Evolutionary conservation across 1,140 invertebrate species (phyloP), one percentile per base, ranked within the genome.

Genomic region (Potamilus streckersoni): DNA sequence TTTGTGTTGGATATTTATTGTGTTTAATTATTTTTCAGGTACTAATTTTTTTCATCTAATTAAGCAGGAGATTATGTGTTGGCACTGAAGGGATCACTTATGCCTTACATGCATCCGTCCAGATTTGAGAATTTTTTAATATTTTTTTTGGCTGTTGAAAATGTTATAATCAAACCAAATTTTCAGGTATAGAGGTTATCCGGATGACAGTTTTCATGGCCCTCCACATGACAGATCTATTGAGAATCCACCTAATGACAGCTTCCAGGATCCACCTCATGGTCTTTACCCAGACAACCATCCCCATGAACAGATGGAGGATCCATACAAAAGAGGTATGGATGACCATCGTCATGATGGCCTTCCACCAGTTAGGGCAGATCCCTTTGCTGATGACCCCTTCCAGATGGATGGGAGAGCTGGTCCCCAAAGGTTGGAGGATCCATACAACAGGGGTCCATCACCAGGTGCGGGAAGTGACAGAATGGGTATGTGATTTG

Each of bases 381-480:
- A 84, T 77, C 77, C 86, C 81, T 78, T 88, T 89, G 87, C 84
- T 27, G 84, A 86, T 74, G 86, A 87, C 69, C 87, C 86, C 14
- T 87, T 86, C 78, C 80, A 80, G 59, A 80, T 80, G 55, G 72
- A 82, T 73, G 65, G 80, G 74, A 68, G 56, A 62, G 63, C 65
- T 31, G 62, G 73, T 60, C 61, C 70, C 55, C 71, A 65, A 23
- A 68, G 60, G 67, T 79, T 71, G 56, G 79, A 80, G 66, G 78
- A 81, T 55, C 74, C 73, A 87, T 95, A 94, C 89, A 91, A 93
- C 73, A 92, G 94, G 79, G 93, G 94, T 78, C 92, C 93, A 59
- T 93, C 93, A 81, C 93, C 94, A 19, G 93, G 93, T 73, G 92
- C 92, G 61, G 81, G 78, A 58, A 83, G 79, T 91, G 92, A 93